A percentile compares a stretch with the other conserved stretches of the same genome.
These are phyloP conservation scores for Volucella inflata DNA, from an alignment of 2,888 invertebrate species.

Conservation along the genomic window DNA sequence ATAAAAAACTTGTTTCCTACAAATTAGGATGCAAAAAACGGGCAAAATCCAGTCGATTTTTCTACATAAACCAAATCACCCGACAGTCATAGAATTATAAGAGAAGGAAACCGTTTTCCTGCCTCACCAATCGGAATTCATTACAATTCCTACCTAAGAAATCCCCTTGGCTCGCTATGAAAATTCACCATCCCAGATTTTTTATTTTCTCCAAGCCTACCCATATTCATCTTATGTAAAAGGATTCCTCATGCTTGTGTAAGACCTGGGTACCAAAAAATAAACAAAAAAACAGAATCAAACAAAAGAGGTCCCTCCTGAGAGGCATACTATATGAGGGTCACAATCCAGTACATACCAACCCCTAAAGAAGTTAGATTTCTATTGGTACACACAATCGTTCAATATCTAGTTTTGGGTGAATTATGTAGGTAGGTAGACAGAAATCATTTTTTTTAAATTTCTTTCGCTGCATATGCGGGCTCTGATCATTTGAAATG, in stretches of 20 bases:
- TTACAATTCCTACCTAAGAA: neutral
- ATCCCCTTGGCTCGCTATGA: neutral
- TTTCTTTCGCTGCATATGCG: slow-evolving; percentile 47
- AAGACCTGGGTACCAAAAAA: neutral
- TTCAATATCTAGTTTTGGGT: slow-evolving; percentile 1
- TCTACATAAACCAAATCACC: slow-evolving; percentile 10
- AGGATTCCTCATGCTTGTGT: slow-evolving; percentile 2
- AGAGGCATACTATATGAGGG: slow-evolving; percentile 35
- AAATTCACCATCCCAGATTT: slow-evolving; percentile 61
- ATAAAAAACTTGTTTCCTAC: slow-evolving; percentile 40
- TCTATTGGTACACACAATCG: slow-evolving; percentile 60
- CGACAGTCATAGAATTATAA: neutral
- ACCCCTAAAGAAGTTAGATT: slow-evolving; percentile 47
- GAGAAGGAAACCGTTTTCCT: neutral
- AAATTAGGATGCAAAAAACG: slow-evolving; percentile 2
- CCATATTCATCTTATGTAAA: slow-evolving; percentile 39
- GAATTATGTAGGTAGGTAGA: neutral
- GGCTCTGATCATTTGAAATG: slow-evolving; percentile 33
- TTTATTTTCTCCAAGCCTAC: slow-evolving; percentile 27
- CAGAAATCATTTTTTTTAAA: slow-evolving; percentile 18
- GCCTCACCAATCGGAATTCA: slow-evolving; percentile 46
- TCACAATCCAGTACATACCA: slow-evolving; percentile 46
- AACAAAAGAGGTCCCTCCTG: slow-evolving; percentile 14
- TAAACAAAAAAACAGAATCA: neutral
- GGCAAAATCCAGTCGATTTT: slow-evolving; percentile 5